These are phyloP conservation scores for Aphelinus atriplicis DNA, from an alignment of 1,140 invertebrate genomes.

Conservation along the genomic window DNA sequence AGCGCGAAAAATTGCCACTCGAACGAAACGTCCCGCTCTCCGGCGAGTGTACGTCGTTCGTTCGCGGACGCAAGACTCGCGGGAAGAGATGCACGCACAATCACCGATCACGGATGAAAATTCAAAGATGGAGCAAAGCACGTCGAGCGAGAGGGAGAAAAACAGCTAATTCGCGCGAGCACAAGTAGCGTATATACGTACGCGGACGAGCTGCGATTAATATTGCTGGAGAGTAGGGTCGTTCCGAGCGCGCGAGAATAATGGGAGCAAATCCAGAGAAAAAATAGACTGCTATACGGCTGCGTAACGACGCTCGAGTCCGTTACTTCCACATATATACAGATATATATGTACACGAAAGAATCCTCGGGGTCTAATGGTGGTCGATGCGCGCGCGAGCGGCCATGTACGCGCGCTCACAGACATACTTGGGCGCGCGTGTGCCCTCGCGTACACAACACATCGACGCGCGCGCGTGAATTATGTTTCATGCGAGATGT, in stretches of 20 bases:
- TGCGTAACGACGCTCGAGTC: no score
- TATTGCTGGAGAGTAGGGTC: no score
- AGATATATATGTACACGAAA: constrained; percentile 56
- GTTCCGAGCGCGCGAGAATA: no score
- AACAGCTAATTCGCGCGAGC: constrained; percentile 11
- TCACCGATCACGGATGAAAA: background rate
- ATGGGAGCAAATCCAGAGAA: no score
- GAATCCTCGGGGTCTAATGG: constrained; percentile 53
- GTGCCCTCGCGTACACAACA: no score
- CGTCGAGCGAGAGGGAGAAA: no score
- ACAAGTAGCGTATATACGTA: background rate
- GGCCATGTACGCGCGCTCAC: constrained; percentile 45
- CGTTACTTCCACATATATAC: background rate
- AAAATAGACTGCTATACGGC: no score
- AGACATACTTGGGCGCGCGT: constrained; percentile 37
- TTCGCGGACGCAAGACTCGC: background rate
- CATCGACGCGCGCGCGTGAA: constrained; percentile 56
- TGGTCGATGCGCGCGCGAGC: constrained; percentile 56
- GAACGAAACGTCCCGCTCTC: no score
- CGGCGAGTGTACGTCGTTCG: no score
- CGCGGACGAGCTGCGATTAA: no score
- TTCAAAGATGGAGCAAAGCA: background rate
- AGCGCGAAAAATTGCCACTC: no score
- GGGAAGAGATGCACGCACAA: constrained; percentile 5
- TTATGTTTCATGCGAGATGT: constrained; percentile 67